Evolutionary conservation across 2,888 invertebrate species (phyloP).

Genomic region (Tipula unca): DNA sequence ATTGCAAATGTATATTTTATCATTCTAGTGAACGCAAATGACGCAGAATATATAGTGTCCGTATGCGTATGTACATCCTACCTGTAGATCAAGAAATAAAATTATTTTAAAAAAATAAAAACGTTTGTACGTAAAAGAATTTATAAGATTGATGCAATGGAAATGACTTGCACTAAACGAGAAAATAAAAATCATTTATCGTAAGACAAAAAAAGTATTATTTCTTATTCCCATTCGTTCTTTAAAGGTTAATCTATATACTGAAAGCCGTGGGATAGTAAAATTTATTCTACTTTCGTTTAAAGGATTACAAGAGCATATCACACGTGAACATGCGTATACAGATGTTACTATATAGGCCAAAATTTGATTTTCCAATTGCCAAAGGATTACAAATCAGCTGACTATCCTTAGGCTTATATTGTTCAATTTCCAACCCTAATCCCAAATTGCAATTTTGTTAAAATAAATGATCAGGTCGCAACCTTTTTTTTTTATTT

Average conservation of each 20-base stretch:
- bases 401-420: not conserved
- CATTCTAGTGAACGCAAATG: not conserved
- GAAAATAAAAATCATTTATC: not conserved
- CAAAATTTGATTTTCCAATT: not conserved
- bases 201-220: not conserved
- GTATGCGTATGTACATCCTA: not conserved
- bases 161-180: not conserved
- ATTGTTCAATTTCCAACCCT: not conserved
- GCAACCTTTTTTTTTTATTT: not conserved
- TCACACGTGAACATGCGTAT: not conserved
- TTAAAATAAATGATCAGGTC: not conserved
- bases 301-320: not conserved
- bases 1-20: too few species aligned
- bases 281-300: not conserved
- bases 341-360: too few species aligned
- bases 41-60: too few species aligned
- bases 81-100: not conserved
- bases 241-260: not conserved
- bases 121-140: not conserved
- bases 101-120: not conserved
- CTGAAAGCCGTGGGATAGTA: not conserved
- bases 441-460: not conserved
- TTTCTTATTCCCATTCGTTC: not conserved
- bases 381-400: not conserved
- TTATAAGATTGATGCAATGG: constrained; percentile 1